phyloP scores from a whole-genome alignment of 2,113 vertebrate genomes.

The Clarias gariepinus region DNA sequence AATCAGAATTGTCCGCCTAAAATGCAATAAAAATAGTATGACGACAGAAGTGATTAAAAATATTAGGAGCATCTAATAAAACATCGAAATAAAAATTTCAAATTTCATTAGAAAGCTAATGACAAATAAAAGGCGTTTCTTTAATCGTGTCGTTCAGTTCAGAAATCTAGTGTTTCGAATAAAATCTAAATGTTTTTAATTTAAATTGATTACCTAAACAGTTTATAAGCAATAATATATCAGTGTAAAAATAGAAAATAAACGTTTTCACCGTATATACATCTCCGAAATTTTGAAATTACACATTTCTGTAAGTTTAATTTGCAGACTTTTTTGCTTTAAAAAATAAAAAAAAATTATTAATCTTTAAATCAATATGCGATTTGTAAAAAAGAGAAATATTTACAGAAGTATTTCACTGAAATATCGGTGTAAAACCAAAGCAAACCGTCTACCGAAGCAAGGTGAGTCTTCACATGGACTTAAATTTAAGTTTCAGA shows the following conservation, averaged over 20 bases:
- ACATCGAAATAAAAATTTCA: not conserved
- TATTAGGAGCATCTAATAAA: not conserved
- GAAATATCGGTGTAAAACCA: not conserved
- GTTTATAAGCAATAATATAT: not conserved
- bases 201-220: not conserved
- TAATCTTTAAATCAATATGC: not conserved
- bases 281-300: not conserved
- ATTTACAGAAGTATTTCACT: not conserved
- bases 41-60: not conserved
- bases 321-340: not conserved
- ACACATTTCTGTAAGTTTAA: not conserved
- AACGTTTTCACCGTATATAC: not conserved
- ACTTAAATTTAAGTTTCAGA: not conserved
- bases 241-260: not conserved
- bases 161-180: not conserved
- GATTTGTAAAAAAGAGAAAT: not conserved
- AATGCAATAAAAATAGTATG: not conserved
- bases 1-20: not conserved
- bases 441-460: not conserved
- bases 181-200: not conserved
- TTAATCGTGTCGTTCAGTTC: not conserved
- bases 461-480: not conserved
- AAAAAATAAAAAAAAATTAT: not conserved
- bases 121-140: not conserved
- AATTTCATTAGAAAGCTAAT: not conserved